Percentiles rank a stretch among this genome's conserved stretches.
These are phyloP conservation scores for Hippopotamyrus pictus DNA, from an alignment of 2,797 vertebrate genomes.

Conservation along the genomic window DNA sequence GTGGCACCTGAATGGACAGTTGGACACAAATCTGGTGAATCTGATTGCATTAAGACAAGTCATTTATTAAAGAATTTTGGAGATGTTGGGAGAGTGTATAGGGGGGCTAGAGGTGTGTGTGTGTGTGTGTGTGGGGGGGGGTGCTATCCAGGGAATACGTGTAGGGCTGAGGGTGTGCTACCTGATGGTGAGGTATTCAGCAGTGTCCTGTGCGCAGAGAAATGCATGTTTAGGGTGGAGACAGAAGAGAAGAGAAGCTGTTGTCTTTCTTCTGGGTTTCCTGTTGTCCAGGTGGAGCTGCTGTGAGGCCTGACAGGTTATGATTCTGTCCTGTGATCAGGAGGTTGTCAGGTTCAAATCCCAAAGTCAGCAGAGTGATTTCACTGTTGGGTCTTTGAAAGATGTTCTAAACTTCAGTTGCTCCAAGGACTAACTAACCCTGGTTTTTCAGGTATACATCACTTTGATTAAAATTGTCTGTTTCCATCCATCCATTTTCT, in stretches of 20 bases:
- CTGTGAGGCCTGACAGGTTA: background rate
- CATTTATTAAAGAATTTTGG: background rate
- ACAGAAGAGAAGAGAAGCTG: background rate
- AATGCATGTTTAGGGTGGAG: background rate
- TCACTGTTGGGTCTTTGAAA: background rate
- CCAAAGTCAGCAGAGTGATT: background rate
- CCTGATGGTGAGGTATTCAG: background rate
- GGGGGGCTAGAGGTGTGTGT: background rate
- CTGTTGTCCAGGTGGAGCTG: background rate
- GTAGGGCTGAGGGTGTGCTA: background rate
- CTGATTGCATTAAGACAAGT: background rate
- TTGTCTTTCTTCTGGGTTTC: background rate
- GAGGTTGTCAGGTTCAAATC: background rate
- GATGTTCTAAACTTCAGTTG: background rate
- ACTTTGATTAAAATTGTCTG: background rate
- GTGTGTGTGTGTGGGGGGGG: background rate
- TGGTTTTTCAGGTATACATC: background rate
- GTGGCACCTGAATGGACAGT: background rate
- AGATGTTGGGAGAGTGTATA: background rate
- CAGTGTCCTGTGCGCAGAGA: background rate
- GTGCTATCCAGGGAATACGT: too few species aligned
- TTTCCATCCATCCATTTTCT: background rate
- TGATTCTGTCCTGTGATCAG: background rate
- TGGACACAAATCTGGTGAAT: background rate
- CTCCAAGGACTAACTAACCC: background rate